phyloP scores from a whole-genome alignment of 2,888 invertebrate genomes.

The Portevinia maculata region DNA sequence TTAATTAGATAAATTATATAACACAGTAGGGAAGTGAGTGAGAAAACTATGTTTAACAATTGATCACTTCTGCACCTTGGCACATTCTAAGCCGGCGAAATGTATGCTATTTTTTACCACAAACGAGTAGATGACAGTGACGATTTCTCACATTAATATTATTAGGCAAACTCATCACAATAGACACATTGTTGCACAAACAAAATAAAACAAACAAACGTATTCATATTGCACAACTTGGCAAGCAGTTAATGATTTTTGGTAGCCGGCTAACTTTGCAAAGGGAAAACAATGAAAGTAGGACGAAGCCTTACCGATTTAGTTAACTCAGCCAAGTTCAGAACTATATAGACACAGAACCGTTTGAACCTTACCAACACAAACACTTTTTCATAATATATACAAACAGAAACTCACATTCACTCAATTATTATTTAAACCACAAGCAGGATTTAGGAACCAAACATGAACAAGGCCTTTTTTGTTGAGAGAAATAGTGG shows the following conservation, averaged over 20 bases:
- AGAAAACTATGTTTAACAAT: background rate
- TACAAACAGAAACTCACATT: slow-evolving; percentile 41
- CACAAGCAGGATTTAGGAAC: slow-evolving; percentile 62
- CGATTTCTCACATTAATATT: slow-evolving; percentile 63
- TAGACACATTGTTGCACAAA: slow-evolving; percentile 43
- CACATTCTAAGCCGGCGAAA: slow-evolving; percentile 24
- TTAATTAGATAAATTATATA: too few relatives aligned
- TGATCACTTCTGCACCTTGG: background rate
- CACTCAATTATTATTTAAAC: slow-evolving; percentile 45
- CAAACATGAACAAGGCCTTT: slow-evolving; percentile 26
- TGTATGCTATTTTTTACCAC: slow-evolving; percentile 35
- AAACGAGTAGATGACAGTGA: slow-evolving; percentile 47
- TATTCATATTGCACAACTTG: slow-evolving; percentile 16
- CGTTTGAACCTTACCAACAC: slow-evolving; percentile 66
- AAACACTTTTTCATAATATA: slow-evolving; percentile 13
- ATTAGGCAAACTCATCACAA: slow-evolving; percentile 46
- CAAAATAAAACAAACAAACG: slow-evolving; percentile 46
- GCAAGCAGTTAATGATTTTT: slow-evolving; percentile 3
- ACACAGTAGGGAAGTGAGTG: too few relatives aligned
- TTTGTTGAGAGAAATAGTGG: slow-evolving; percentile 26
- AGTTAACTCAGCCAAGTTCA: slow-evolving; percentile 53
- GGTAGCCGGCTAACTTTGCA: slow-evolving; percentile 2
- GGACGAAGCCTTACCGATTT: slow-evolving; percentile 61
- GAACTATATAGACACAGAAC: slow-evolving; percentile 60
- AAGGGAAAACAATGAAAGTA: slow-evolving; percentile 54